Conservation (phyloP, 2,113 vertebrate species). For the Grammomys surdaster region DNA sequence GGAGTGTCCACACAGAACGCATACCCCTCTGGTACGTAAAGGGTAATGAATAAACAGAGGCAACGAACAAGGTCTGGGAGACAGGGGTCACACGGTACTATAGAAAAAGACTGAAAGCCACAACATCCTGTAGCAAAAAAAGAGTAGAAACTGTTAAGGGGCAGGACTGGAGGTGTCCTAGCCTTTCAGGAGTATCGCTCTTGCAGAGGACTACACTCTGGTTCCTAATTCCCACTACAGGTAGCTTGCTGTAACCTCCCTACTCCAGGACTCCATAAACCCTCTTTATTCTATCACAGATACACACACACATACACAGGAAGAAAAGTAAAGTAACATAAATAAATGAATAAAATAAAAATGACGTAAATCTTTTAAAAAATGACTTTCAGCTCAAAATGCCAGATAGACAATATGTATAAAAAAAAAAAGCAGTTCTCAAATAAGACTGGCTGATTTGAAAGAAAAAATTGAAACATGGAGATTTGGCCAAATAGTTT, state of each 20-base stretch:
- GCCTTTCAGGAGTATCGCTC: background rate
- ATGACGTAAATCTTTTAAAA: background rate
- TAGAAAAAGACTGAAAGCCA: background rate
- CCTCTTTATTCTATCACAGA: background rate
- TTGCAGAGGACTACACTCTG: background rate
- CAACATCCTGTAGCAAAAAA: background rate
- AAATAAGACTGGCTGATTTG: background rate
- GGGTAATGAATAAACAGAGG: background rate
- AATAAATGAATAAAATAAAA: background rate
- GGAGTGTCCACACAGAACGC: background rate
- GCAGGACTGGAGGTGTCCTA: background rate
- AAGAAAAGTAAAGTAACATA: background rate
- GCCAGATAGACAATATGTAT: background rate
- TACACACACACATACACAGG: background rate
- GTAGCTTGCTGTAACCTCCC: background rate
- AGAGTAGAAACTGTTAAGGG: background rate
- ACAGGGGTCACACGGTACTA: background rate
- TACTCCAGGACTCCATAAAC: background rate
- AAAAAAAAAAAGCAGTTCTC: conserved; percentile 11
- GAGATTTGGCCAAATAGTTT: background rate
- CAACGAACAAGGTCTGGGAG: background rate
- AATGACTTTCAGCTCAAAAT: background rate
- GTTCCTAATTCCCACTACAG: background rate
- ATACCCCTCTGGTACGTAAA: background rate
- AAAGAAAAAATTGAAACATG: background rate